phyloP scores from a whole-genome alignment of 2,113 vertebrate species.

The Cardinalis cardinalis region DNA sequence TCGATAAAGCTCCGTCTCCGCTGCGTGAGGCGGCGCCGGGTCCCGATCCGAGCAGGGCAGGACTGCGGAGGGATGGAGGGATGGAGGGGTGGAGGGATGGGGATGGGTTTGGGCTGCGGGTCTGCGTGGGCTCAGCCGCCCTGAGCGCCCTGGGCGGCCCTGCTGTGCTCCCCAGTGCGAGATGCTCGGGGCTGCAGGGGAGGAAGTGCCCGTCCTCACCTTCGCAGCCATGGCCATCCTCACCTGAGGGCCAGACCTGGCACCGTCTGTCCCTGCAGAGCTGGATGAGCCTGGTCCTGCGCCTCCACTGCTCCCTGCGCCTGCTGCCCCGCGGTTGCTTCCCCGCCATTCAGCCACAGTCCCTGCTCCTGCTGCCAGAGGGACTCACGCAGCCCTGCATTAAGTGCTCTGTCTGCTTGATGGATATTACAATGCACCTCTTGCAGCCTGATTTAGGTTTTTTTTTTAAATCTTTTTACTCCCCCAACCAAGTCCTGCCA shows the following conservation, averaged over 20 bases:
- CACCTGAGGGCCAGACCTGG: not conserved
- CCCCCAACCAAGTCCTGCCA: not conserved
- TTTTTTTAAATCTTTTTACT: not conserved
- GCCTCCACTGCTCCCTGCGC: fast-evolving
- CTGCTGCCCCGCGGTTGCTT: not conserved
- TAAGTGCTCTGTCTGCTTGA: not conserved
- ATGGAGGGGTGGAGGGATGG: not conserved
- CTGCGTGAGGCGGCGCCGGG: not conserved
- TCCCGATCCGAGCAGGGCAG: not conserved
- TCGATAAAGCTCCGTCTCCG: constrained; percentile 37
- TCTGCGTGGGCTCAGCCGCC: not conserved
- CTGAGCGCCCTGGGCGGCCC: fast-evolving
- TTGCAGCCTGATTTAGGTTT: not conserved
- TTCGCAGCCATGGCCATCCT: not conserved
- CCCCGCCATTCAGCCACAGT: not conserved
- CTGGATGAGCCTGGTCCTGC: not conserved
- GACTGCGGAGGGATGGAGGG: not conserved
- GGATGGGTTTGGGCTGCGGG: not conserved
- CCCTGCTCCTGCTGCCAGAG: not conserved
- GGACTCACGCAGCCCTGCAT: not conserved
- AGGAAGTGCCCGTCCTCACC: not conserved
- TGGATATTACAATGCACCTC: not conserved
- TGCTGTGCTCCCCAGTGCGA: not conserved
- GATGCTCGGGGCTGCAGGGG: not conserved
- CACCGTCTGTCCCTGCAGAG: not conserved